Conservation (phyloP, 2,888 invertebrate species). For the Acheta domesticus region DNA sequence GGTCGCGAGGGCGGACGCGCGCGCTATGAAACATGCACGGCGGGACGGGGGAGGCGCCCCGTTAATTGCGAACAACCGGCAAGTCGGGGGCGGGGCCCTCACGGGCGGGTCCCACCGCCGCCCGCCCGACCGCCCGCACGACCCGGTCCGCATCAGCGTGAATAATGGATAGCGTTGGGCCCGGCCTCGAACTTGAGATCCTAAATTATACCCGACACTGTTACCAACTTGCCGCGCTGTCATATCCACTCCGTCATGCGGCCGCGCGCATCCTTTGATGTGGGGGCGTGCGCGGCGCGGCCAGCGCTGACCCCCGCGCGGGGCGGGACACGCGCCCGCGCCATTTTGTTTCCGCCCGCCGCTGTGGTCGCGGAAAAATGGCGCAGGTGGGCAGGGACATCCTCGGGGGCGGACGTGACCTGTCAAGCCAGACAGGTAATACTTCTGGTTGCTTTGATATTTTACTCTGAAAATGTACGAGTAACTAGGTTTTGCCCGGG, state of each 20-base stretch:
- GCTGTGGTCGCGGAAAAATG: too few species aligned
- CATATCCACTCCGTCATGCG: neutral
- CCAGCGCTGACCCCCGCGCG: too few species aligned
- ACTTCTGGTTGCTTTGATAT: too few species aligned
- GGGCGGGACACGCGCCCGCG: too few species aligned
- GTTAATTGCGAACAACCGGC: neutral
- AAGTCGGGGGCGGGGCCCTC: neutral
- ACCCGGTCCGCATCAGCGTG: constrained; percentile 11
- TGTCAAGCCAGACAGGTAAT: too few species aligned
- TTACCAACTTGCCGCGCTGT: constrained; percentile 18
- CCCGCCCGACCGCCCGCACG: neutral
- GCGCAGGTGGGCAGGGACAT: too few species aligned
- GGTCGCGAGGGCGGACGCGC: neutral
- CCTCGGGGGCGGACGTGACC: too few species aligned
- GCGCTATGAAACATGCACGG: constrained; percentile 1
- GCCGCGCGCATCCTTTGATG: neutral
- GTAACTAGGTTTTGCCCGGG: too few species aligned
- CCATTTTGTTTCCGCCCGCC: too few species aligned
- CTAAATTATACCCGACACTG: neutral
- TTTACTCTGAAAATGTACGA: too few species aligned
- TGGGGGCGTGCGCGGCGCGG: neutral
- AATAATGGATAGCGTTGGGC: constrained; percentile 6
- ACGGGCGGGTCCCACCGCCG: neutral
- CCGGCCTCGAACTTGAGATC: constrained; percentile 9
- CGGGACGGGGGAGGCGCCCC: neutral